Evolutionary conservation across 1,140 invertebrate genomes (phyloP).

Genomic region (Neocloeon triangulifer): DNA sequence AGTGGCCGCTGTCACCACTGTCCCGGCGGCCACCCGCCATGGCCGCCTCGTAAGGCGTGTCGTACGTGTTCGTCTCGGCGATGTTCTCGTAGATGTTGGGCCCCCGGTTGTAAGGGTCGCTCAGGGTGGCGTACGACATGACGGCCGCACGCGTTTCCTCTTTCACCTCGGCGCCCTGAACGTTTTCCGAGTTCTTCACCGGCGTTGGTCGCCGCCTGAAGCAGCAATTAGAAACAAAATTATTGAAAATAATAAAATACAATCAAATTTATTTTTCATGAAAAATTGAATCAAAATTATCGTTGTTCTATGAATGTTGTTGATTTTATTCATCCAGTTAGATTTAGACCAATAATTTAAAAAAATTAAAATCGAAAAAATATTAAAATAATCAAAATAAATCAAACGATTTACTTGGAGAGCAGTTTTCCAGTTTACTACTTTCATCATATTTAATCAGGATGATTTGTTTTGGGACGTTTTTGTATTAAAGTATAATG

Average conservation of each 20-base stretch:
- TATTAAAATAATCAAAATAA: no score
- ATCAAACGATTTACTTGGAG: no score
- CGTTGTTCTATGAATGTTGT: no score
- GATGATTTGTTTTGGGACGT: no score
- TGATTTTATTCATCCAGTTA: no score
- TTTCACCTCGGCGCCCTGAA: conserved; percentile 60
- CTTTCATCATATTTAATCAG: no score
- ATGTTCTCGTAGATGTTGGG: conserved; percentile 50
- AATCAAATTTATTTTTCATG: neutral
- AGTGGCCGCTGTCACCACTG: conserved; percentile 11
- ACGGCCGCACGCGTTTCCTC: conserved; percentile 65
- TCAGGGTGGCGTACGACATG: conserved; percentile 61
- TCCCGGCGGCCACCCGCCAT: conserved; percentile 21
- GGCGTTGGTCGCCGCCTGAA: conserved; percentile 52
- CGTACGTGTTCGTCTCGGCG: conserved; percentile 39
- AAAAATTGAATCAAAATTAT: no score
- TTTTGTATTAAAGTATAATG: no score
- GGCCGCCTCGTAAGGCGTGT: conserved; percentile 30
- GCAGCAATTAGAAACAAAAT: conserved; percentile 9
- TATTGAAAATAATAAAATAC: conserved; percentile 5
- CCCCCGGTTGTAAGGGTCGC: conserved; percentile 32
- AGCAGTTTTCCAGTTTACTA: no score
- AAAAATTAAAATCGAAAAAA: no score
- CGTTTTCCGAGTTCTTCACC: conserved; percentile 69
- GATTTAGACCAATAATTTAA: no score